Conservation (phyloP, 2,888 invertebrate species). For the Cheilosia grossa region DNA sequence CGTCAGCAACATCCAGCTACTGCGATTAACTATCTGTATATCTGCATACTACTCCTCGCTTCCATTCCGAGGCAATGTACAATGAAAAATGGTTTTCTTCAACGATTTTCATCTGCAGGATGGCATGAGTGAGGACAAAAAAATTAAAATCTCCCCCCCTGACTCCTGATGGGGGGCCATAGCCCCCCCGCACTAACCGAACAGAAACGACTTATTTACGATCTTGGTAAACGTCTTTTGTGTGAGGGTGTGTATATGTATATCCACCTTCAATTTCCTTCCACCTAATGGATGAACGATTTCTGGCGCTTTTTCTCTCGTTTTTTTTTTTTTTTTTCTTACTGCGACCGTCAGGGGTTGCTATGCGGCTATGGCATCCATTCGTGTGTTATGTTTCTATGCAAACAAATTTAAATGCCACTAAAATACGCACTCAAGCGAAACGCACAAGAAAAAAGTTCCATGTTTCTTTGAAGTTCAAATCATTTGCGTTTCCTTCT, state of each 20-base stretch:
- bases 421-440: constrained; percentile 73
- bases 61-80: constrained; percentile 35
- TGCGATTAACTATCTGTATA: constrained; percentile 40
- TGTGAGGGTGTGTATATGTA: constrained; percentile 27
- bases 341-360: constrained; percentile 33
- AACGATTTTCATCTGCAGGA: constrained; percentile 58
- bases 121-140: constrained; percentile 14
- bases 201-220: constrained; percentile 72
- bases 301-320: constrained; percentile 20
- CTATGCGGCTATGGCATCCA: constrained; percentile 55
- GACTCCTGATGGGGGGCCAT: background rate
- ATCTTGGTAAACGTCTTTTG: constrained; percentile 71
- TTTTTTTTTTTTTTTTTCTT: background rate
- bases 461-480: constrained; percentile 62
- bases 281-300: constrained; percentile 53
- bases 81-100: constrained; percentile 70
- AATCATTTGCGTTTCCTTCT: constrained; percentile 67
- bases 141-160: constrained; percentile 10
- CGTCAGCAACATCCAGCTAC: constrained; percentile 47
- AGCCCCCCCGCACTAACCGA: constrained; percentile 44
- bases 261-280: constrained; percentile 16
- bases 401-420: constrained; percentile 75
- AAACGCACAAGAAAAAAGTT: constrained; percentile 29
- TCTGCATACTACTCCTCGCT: constrained; percentile 6
- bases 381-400: constrained; percentile 68